Percentiles rank a stretch among this genome's conserved stretches.
Evolutionary conservation across 1,140 invertebrate genomes (phyloP).

Genomic region (Trinorchestia longiramus): DNA sequence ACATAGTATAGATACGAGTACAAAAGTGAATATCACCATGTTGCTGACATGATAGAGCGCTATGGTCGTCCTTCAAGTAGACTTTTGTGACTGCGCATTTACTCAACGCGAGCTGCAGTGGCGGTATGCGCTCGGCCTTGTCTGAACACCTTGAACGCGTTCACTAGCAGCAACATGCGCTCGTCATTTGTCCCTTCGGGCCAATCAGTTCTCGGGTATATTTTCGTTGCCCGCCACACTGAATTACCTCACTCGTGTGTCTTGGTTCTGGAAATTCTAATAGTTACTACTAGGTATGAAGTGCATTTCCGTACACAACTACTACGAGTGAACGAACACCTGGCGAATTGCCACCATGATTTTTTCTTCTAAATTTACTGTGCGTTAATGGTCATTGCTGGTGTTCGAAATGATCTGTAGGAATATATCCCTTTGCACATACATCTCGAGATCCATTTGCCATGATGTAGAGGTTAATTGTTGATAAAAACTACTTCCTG

Average conservation of each 20-base stretch:
- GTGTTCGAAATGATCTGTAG: background rate
- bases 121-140: background rate
- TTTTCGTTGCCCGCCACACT: background rate
- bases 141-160: slow-evolving; percentile 2
- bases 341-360: background rate
- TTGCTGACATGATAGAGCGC: background rate
- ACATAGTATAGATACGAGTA: background rate
- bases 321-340: background rate
- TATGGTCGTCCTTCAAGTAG: background rate
- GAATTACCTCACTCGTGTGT: background rate
- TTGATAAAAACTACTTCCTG: too few species aligned
- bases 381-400: background rate
- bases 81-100: background rate
- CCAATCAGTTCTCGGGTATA: background rate
- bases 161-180: background rate
- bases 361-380: background rate
- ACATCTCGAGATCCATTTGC: background rate
- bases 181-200: slow-evolving; percentile 4
- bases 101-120: background rate
- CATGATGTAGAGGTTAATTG: background rate
- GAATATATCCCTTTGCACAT: background rate
- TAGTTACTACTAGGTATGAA: background rate
- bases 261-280: background rate
- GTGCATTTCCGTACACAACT: background rate
- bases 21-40: background rate